phyloP scores from a whole-genome alignment of 2,888 invertebrate genomes.

The Exocentrus adspersus region DNA sequence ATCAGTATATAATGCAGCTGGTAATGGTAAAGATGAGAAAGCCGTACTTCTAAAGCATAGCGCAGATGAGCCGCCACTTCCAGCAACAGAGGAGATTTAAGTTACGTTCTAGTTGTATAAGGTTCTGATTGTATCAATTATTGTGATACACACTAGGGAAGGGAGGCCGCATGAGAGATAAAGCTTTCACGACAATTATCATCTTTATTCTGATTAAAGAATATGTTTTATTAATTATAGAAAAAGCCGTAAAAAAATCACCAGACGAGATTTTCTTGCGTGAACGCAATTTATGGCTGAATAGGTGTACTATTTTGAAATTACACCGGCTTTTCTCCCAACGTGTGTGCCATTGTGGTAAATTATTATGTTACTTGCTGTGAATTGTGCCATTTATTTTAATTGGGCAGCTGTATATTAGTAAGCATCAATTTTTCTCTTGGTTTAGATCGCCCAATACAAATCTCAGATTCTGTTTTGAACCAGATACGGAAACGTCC shows the following conservation, averaged over 20 bases:
- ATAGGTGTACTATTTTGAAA: too few species aligned
- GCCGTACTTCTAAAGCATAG: slow-evolving; percentile 68
- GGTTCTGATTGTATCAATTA: slow-evolving; percentile 30
- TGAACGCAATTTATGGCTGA: too few species aligned
- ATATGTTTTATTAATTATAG: too few species aligned
- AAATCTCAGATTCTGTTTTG: slow-evolving; percentile 19
- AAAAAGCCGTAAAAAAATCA: too few species aligned
- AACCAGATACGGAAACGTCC: slow-evolving; percentile 42
- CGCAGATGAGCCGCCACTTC: slow-evolving; percentile 64
- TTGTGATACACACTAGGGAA: neutral
- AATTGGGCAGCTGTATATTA: slow-evolving; percentile 35
- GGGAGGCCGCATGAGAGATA: too few species aligned
- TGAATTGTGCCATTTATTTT: slow-evolving; percentile 63
- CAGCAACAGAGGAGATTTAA: slow-evolving; percentile 57
- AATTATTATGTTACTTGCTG: slow-evolving; percentile 55
- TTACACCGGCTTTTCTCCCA: slow-evolving; percentile 4
- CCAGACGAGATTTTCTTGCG: too few species aligned
- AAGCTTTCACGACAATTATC: too few species aligned
- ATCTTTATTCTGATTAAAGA: too few species aligned
- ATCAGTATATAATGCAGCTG: slow-evolving; percentile 73
- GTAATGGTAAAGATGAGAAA: slow-evolving; percentile 65
- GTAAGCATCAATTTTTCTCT: slow-evolving; percentile 32
- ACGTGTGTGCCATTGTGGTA: slow-evolving; percentile 27
- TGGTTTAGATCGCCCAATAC: slow-evolving; percentile 36
- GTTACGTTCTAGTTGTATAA: slow-evolving; percentile 52